Evolutionary conservation across 1,140 invertebrate genomes (phyloP).

Genomic region (Samia ricini): DNA sequence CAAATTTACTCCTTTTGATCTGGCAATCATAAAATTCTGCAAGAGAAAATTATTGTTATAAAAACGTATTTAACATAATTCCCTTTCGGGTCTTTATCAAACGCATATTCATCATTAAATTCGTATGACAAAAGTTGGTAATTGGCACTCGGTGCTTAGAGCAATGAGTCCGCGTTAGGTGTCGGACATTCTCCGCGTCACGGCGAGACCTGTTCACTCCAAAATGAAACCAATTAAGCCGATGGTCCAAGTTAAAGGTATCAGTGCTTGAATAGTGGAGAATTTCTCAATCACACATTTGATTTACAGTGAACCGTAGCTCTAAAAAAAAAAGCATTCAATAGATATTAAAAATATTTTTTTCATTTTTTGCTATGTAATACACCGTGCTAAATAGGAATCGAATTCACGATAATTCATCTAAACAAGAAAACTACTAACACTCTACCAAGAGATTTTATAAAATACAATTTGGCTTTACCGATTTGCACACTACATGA

Average conservation of each 20-base stretch:
- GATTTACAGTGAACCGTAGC: no score
- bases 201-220: slow-evolving; percentile 62
- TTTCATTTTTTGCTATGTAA: no score
- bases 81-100: background rate
- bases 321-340: no score
- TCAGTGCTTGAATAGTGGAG: background rate
- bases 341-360: no score
- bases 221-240: slow-evolving; percentile 75
- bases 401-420: no score
- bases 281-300: no score
- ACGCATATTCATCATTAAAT: background rate
- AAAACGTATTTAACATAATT: background rate
- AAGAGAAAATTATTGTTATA: background rate
- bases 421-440: no score
- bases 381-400: no score
- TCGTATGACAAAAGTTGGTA: slow-evolving; percentile 7
- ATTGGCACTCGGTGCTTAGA: slow-evolving; percentile 20
- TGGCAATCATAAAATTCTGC: background rate
- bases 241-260: slow-evolving; percentile 39
- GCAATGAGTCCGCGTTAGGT: slow-evolving; percentile 29
- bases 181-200: slow-evolving; percentile 56
- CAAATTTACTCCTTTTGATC: background rate
- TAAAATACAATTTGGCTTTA: no score
- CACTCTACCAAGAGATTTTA: no score
- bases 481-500: no score